phyloP scores from a whole-genome alignment of 2,797 vertebrate species.

The Hafferia zeledoni region DNA sequence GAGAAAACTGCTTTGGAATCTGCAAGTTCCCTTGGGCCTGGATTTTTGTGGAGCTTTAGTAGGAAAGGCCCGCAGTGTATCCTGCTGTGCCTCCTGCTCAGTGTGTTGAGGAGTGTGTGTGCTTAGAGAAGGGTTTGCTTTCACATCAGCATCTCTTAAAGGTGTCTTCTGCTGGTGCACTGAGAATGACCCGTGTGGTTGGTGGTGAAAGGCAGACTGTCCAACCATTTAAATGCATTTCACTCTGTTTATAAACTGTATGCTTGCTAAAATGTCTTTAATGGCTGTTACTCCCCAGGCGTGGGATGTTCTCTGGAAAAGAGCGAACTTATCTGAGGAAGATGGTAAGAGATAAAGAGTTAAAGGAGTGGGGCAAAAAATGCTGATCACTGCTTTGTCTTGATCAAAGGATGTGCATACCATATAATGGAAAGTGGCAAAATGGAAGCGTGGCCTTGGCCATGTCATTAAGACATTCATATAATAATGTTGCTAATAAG shows the following conservation, averaged over 20 bases:
- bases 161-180: neutral
- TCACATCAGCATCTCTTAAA: neutral
- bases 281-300: neutral
- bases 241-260: neutral
- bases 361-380: accelerated
- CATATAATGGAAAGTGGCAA: neutral
- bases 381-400: neutral
- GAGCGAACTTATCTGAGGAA: neutral
- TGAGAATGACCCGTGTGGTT: neutral
- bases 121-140: neutral
- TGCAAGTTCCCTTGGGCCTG: neutral
- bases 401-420: neutral
- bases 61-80: neutral
- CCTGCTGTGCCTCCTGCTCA: neutral
- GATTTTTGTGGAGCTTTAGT: neutral
- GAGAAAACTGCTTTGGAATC: neutral
- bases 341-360: neutral
- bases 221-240: neutral
- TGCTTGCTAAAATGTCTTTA: neutral
- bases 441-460: neutral
- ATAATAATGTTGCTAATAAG: neutral
- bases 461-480: neutral
- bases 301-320: neutral
- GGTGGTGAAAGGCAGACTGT: neutral
- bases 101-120: neutral